Evolutionary conservation across 2,888 invertebrate species (phyloP).

Genomic region (Acrobasis consociella): DNA sequence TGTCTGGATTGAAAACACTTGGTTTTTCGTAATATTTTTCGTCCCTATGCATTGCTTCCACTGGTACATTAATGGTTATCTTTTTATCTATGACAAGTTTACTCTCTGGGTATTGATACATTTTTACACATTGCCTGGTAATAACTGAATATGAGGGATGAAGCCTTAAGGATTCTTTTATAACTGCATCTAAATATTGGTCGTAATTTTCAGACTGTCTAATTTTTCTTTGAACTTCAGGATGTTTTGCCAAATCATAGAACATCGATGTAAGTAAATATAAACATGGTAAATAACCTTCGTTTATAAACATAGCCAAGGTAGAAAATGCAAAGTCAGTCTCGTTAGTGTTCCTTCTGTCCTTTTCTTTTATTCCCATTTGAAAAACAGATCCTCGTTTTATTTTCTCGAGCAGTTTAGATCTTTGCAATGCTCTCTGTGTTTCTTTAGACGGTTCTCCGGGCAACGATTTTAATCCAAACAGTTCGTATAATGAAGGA

Average conservation of each 20-base stretch:
- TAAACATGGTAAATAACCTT: conserved; percentile 69
- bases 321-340: conserved; percentile 59
- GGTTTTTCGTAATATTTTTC: conserved; percentile 59
- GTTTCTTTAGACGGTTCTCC: conserved; percentile 51
- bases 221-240: conserved; percentile 55
- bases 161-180: conserved; percentile 70
- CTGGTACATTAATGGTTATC: conserved; percentile 64
- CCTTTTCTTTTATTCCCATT: conserved; percentile 51
- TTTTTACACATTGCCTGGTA: conserved; percentile 64
- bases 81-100: conserved; percentile 62
- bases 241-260: conserved; percentile 62
- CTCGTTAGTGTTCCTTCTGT: conserved; percentile 47
- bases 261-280: conserved; percentile 60
- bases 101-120: conserved; percentile 61
- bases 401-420: conserved; percentile 55
- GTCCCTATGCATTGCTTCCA: conserved; percentile 66
- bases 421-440: conserved; percentile 46
- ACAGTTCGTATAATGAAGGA: conserved; percentile 64
- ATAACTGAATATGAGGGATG: conserved; percentile 69
- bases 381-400: conserved; percentile 54
- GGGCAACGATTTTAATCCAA: conserved; percentile 55
- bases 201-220: conserved; percentile 44
- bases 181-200: conserved; percentile 59
- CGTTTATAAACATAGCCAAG: conserved; percentile 61
- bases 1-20: conserved; percentile 61